A percentile compares a stretch with the other conserved stretches of the same genome.
Evolutionary conservation across 2,888 invertebrate genomes (phyloP).

Genomic region (Acleris emargana): DNA sequence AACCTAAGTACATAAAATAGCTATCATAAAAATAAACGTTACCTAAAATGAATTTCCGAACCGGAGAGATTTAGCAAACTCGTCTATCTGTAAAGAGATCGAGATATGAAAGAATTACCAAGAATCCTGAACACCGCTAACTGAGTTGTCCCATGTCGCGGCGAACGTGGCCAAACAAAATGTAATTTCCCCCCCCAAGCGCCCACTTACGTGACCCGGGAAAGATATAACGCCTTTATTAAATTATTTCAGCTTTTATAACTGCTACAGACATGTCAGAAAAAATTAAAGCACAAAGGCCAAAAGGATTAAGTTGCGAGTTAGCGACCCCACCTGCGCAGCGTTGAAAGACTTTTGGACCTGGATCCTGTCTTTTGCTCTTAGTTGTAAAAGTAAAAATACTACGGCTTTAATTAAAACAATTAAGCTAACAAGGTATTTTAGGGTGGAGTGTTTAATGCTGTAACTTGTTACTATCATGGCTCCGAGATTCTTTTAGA

Average conservation of each 20-base stretch:
- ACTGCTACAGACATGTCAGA: constrained; percentile 64
- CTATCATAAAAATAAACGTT: background rate
- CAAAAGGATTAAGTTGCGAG: constrained; percentile 60
- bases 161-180: constrained; percentile 80
- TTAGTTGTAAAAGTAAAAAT: constrained; percentile 33
- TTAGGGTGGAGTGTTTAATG: constrained; percentile 31
- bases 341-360: constrained; percentile 28
- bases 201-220: constrained; percentile 80
- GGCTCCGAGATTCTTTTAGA: constrained; percentile 1
- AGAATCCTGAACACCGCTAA: constrained; percentile 78
- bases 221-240: constrained; percentile 81
- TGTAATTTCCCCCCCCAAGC: constrained; percentile 79
- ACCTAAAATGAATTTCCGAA: constrained; percentile 6
- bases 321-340: constrained; percentile 31
- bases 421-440: constrained; percentile 34
- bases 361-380: constrained; percentile 18
- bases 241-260: constrained; percentile 79
- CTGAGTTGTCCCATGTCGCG: constrained; percentile 77
- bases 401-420: constrained; percentile 36
- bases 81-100: constrained; percentile 60
- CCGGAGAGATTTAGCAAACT: constrained; percentile 44
- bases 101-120: constrained; percentile 74
- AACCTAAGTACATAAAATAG: background rate
- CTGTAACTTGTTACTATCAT: constrained; percentile 16
- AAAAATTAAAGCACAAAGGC: constrained; percentile 65